Percentiles rank a stretch among this genome's conserved stretches.
Evolutionary conservation across 1,140 invertebrate genomes (phyloP).

Genomic region (Anadara kagoshimensis): DNA sequence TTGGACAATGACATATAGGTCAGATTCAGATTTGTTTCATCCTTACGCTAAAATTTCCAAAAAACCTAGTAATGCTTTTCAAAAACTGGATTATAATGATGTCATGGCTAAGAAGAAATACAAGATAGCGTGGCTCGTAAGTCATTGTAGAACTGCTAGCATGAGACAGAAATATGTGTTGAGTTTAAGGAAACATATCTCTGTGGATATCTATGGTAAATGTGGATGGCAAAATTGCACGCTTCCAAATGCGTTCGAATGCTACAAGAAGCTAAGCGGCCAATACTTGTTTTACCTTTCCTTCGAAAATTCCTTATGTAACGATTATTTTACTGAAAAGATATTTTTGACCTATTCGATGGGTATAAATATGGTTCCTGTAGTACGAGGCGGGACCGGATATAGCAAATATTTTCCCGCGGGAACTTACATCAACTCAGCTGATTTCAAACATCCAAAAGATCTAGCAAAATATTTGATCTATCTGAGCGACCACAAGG

Average conservation of each 20-base stretch:
- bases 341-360: constrained; percentile 74
- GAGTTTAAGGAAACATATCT: constrained; percentile 77
- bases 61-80: not conserved
- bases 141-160: constrained; percentile 91
- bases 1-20: constrained; percentile 86
- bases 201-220: constrained; percentile 93
- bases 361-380: constrained; percentile 77
- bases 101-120: constrained; percentile 55
- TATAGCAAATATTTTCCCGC: constrained; percentile 79
- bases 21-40: constrained; percentile 74
- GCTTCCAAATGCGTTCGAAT: constrained; percentile 60
- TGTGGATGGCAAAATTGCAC: constrained; percentile 79
- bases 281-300: constrained; percentile 68
- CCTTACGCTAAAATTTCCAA: constrained; percentile 23
- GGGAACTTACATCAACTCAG: constrained; percentile 80
- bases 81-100: constrained; percentile 32
- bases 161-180: constrained; percentile 46
- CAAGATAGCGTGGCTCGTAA: constrained; percentile 96
- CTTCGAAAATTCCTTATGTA: constrained; percentile 91
- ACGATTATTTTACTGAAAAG: constrained; percentile 96
- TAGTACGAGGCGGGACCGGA: constrained; percentile 81
- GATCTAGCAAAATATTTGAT: constrained; percentile 76
- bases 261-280: constrained; percentile 22
- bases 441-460: constrained; percentile 74
- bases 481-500: not conserved